phyloP scores from a whole-genome alignment of 1,140 invertebrate species.

The Drosophila sp. region DNA sequence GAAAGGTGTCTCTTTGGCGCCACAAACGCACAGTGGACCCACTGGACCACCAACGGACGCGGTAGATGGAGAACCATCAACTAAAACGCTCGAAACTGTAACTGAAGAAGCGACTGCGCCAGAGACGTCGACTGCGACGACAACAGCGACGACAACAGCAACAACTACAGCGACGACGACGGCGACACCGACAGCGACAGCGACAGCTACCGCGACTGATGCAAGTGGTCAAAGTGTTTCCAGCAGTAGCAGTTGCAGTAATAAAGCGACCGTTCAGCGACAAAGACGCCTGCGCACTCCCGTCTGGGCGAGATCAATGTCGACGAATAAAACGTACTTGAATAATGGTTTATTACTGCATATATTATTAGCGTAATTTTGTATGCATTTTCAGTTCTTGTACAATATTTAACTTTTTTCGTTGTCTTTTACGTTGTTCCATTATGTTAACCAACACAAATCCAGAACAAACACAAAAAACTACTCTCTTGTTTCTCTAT shows the following conservation, averaged over 20 bases:
- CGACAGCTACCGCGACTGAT: constrained; percentile 1
- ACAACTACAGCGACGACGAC: constrained; percentile 9
- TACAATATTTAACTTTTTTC: constrained; percentile 42
- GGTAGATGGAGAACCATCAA: constrained; percentile 1
- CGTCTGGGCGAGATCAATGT: constrained; percentile 89
- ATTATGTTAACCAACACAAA: constrained; percentile 67
- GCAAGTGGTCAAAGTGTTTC: constrained; percentile 60
- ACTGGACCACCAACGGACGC: constrained; percentile 71
- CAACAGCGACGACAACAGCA: neutral
- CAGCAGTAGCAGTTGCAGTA: constrained; percentile 83
- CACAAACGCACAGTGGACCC: constrained; percentile 75
- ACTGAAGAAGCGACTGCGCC: constrained; percentile 11
- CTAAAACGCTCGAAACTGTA: constrained; percentile 16
- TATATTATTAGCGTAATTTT: constrained; percentile 53
- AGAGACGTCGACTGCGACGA: neutral
- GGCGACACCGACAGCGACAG: constrained; percentile 9
- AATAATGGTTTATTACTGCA: constrained; percentile 59
- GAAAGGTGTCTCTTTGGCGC: constrained; percentile 66
- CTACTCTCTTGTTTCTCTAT: constrained; percentile 49
- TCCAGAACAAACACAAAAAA: constrained; percentile 36
- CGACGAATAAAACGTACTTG: constrained; percentile 84
- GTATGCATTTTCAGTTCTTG: constrained; percentile 65
- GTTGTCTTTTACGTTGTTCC: constrained; percentile 59
- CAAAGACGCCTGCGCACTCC: constrained; percentile 89
- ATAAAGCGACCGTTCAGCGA: constrained; percentile 83